Conservation (phyloP, 1,140 invertebrate species). For the Calosoma granatense region DNA sequence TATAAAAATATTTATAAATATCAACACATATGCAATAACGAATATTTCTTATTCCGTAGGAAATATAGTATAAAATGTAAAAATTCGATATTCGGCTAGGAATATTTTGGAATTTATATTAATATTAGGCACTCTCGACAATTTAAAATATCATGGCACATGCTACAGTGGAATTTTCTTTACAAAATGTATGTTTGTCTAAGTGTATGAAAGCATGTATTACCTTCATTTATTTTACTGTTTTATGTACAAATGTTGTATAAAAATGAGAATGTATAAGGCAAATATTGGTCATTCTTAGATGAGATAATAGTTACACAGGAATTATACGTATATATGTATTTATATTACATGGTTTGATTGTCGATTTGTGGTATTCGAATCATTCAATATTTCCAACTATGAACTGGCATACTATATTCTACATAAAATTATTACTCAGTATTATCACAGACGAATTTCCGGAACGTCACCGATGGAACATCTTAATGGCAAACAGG, state of each 20-base stretch:
- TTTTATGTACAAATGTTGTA: neutral
- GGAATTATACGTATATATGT: neutral
- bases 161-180: neutral
- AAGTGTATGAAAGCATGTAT: neutral
- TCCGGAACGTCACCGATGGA: neutral
- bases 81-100: neutral
- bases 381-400: neutral
- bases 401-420: neutral
- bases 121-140: no score
- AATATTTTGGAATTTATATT: neutral
- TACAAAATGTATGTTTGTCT: no score
- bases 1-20: constrained; percentile 7
- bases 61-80: neutral
- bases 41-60: no score
- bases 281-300: neutral
- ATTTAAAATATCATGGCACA: constrained; percentile 5
- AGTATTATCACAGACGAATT: constrained; percentile 2
- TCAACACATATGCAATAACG: no score
- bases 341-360: neutral
- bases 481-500: neutral
- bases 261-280: neutral
- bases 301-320: neutral
- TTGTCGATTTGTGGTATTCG: neutral
- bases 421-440: neutral
- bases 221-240: neutral